phyloP scores from a whole-genome alignment of 1,140 invertebrate genomes.

The Trichomalopsis sarcophagae region DNA sequence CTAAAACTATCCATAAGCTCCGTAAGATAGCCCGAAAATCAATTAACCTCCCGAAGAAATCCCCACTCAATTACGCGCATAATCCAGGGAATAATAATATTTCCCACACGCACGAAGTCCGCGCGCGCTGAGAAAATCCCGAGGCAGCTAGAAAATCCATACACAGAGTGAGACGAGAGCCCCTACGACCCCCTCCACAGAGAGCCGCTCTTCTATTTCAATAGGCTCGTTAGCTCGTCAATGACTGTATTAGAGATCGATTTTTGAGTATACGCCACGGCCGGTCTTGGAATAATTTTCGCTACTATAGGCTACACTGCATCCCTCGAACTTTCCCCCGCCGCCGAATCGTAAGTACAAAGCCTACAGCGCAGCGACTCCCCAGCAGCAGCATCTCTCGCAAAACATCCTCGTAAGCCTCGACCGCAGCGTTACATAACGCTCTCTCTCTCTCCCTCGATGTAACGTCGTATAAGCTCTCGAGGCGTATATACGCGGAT shows the following conservation, averaged over 20 bases:
- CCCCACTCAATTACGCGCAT: background rate
- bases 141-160: background rate
- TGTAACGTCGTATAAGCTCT: conserved; percentile 20
- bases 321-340: background rate
- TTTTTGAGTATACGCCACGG: conserved; percentile 28
- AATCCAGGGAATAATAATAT: conserved; percentile 4
- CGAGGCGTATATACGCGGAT: conserved; percentile 29
- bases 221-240: conserved; percentile 39
- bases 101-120: background rate
- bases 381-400: background rate
- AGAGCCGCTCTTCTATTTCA: background rate
- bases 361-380: background rate
- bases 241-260: conserved; percentile 45
- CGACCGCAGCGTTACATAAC: conserved; percentile 22
- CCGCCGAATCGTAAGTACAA: background rate
- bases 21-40: background rate
- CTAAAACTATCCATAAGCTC: background rate
- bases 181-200: too few species aligned
- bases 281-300: conserved; percentile 32
- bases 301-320: background rate
- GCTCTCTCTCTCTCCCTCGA: background rate
- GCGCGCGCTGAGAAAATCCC: background rate
- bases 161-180: background rate
- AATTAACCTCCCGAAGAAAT: background rate
- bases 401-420: conserved; percentile 3